Evolutionary conservation across 2,888 invertebrate genomes (phyloP).

Genomic region (Tinea semifulvella): DNA sequence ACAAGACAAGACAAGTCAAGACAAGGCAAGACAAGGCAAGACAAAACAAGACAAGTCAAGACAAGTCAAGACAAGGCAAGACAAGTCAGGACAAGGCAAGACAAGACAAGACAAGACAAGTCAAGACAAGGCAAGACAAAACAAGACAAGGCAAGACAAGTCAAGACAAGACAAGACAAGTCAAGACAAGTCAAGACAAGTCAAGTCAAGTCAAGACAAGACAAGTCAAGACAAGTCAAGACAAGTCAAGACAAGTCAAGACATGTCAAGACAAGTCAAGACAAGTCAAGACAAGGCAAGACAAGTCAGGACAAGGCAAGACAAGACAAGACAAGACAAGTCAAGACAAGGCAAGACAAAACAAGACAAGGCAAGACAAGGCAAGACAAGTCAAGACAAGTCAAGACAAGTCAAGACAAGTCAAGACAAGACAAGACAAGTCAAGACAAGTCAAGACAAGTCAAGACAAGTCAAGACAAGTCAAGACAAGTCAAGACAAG

Average conservation of each 20-base stretch:
- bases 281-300: constrained; percentile 13
- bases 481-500: too few species aligned
- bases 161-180: constrained; percentile 16
- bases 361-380: too few species aligned
- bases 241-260: constrained; percentile 12
- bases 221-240: constrained; percentile 11
- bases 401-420: too few species aligned
- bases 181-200: constrained; percentile 13
- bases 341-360: too few species aligned
- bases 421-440: too few species aligned
- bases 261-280: constrained; percentile 12
- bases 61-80: constrained; percentile 14
- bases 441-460: too few species aligned
- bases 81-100: constrained; percentile 12
- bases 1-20: constrained; percentile 12
- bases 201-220: constrained; percentile 12
- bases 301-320: too few species aligned
- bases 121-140: constrained; percentile 14
- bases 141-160: constrained; percentile 15
- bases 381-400: too few species aligned
- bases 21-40: constrained; percentile 13
- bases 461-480: too few species aligned
- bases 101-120: constrained; percentile 16
- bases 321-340: too few species aligned
- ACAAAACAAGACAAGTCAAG: constrained; percentile 11